Evolutionary conservation across 2,888 invertebrate species (phyloP).

Genomic region (Melinaea menophilus): DNA sequence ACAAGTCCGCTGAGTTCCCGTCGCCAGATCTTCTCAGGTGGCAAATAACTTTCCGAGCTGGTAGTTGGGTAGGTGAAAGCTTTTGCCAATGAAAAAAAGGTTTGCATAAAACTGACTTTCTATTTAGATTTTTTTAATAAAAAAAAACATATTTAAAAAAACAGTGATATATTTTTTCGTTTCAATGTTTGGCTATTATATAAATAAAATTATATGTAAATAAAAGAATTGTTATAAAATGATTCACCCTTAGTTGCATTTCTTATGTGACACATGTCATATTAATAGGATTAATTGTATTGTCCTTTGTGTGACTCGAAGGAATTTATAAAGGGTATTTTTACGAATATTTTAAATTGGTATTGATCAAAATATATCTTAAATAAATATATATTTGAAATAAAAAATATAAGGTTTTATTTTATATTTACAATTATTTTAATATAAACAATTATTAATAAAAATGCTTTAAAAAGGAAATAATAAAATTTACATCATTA

Average conservation of each 20-base stretch:
- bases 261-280: conserved; percentile 45
- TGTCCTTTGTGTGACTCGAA: conserved; percentile 40
- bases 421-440: too few relatives aligned
- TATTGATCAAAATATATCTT: conserved; percentile 43
- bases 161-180: not conserved
- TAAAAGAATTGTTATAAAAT: not conserved
- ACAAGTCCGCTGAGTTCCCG: too few relatives aligned
- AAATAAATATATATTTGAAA: conserved; percentile 49
- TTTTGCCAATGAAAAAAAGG: too few relatives aligned
- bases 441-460: too few relatives aligned
- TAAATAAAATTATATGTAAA: not conserved
- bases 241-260: not conserved
- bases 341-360: conserved; percentile 40
- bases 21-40: too few relatives aligned
- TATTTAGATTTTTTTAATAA: too few relatives aligned
- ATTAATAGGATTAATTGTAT: conserved; percentile 62
- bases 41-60: too few relatives aligned
- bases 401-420: too few relatives aligned
- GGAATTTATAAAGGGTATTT: conserved; percentile 40
- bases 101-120: too few relatives aligned
- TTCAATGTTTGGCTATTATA: not conserved
- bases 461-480: too few relatives aligned
- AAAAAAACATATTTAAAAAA: not conserved
- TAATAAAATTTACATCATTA: too few relatives aligned
- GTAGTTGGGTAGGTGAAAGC: too few relatives aligned